phyloP scores from a whole-genome alignment of 2,113 vertebrate species.

The Hirundichthys speculiger region DNA sequence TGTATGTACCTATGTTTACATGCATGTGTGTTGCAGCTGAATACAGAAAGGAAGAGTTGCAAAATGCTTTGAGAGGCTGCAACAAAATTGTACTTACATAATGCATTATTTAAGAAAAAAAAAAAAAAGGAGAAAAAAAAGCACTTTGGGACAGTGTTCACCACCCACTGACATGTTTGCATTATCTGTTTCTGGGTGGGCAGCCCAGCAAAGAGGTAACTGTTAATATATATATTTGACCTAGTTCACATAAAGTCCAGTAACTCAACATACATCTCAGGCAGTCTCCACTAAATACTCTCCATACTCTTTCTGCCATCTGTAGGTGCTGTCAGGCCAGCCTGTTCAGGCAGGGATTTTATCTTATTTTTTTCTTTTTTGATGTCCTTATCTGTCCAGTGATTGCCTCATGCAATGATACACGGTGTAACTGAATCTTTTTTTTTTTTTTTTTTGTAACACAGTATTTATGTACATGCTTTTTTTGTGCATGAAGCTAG shows the following conservation, averaged over 20 bases:
- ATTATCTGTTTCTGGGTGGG: constrained; percentile 32
- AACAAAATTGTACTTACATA: constrained; percentile 62
- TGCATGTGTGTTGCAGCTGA: constrained; percentile 76
- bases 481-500: constrained; percentile 61
- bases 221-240: constrained; percentile 48
- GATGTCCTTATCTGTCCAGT: constrained; percentile 65
- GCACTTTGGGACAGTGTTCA: constrained; percentile 55
- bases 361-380: constrained; percentile 25
- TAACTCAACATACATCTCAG: constrained; percentile 60
- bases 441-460: constrained; percentile 54
- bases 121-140: constrained; percentile 22
- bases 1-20: constrained; percentile 79
- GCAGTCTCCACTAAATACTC: constrained; percentile 55
- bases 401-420: constrained; percentile 55
- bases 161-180: constrained; percentile 54
- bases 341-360: constrained; percentile 57
- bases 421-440: constrained; percentile 47
- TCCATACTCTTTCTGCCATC: constrained; percentile 49
- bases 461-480: constrained; percentile 68
- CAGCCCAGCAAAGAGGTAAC: constrained; percentile 33
- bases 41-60: constrained; percentile 64
- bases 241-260: constrained; percentile 51
- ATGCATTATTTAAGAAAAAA: constrained; percentile 58
- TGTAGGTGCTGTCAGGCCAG: constrained; percentile 56
- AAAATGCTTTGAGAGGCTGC: constrained; percentile 53